Base-by-base conservation (phyloP, 2,888 invertebrate genomes). In the Mylabris sibirica region DNA sequence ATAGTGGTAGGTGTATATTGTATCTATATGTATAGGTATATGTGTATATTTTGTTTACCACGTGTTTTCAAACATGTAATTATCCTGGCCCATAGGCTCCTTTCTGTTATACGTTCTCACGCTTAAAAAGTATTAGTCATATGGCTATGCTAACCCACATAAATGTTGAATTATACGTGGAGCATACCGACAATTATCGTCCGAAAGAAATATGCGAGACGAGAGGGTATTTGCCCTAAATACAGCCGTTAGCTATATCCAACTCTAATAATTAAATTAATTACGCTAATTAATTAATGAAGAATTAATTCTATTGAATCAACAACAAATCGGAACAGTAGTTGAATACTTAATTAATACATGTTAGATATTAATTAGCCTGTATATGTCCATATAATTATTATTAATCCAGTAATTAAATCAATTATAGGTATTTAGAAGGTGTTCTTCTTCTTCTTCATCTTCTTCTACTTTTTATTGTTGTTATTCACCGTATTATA, bases 11-110 rank as follows among this genome's bases (percentile, higher is more conserved):
- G 68, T 65, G 74, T 74, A 71, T 44, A 44, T 34, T 34, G 8
- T 34, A 35, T 3, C 35, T 35, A 35, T 35, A 35, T 12, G 69
- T 30, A 30, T 30, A n/a, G n/a, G n/a, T n/a, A 30, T 30, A 30
- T 30, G 30, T 30, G 30, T 30, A 75, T 70, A 74, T 76, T 75
- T 78, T 76, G 74, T 63, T 73, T 78, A 78, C 81, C 82, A 82
- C 83, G 82, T 80, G 82, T 80, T 80, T 77, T 76, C 78, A 77
- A 82, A 82, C 82, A 77, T 80, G 79, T 83, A 83, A 83, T 83
- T 83, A 83, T 81, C 76, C 72, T 70, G 78, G 75, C 77, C 82
- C 80, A 78, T 78, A 77, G 81, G 82, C 81, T 75, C 72, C 79
- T 82, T 81, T 78, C 77, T 77, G 79, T 77, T 79, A 75, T 80